Evolutionary conservation across 1,140 invertebrate genomes (phyloP), one percentile per base, ranked within the genome.

Genomic region (Dreissena polymorpha): DNA sequence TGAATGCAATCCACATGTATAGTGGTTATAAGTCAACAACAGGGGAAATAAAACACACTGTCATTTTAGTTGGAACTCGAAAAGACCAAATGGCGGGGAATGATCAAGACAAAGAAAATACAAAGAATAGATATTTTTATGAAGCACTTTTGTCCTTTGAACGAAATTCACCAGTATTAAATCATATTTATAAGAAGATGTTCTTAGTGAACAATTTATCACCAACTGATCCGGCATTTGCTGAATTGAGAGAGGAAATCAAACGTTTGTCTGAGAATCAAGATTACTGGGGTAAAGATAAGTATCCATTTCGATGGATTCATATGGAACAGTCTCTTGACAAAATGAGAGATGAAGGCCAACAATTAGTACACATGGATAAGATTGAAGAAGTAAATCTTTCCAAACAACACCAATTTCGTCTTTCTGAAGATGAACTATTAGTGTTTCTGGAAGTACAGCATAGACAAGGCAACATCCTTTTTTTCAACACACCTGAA

Each of bases 71-170:
- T 6, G 75, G 64, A 18, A 78, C 75, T 50, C 64, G 67, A 13
- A 78, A 78, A n/a, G 75, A 78, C 57, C 21, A 69, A n/a, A 39
- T 78, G 50, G n/a, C 16, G 5, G 63, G 75, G 0, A 68, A 1
- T 27, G 75, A 78, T 8, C 63, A 68, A n/a, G 75, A 78, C 8
- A 78, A 78, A 50, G 75, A 78, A 78, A 53, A 55, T 23, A 63
- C 55, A 53, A 78, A 78, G 29, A 65, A 78, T 23, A 51, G 69
- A 10, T 68, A 23, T 53, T 78, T 78, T 25, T 39, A 69, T 23
- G 65, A 78, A 69, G 75, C 75, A 53, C 67, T 78, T 18, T 55
- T 53, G 21, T 78, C 75, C n/a, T 78, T 78, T 27, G 27, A 18
- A 21, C 39, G 55, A 6, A 29, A 49, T 7, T 65, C 75, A 25